Percentiles rank a stretch among this genome's conserved stretches.
These are phyloP conservation scores for Thalassarche chlororhynchos DNA, from an alignment of 2,113 vertebrate genomes.

Conservation along the genomic window DNA sequence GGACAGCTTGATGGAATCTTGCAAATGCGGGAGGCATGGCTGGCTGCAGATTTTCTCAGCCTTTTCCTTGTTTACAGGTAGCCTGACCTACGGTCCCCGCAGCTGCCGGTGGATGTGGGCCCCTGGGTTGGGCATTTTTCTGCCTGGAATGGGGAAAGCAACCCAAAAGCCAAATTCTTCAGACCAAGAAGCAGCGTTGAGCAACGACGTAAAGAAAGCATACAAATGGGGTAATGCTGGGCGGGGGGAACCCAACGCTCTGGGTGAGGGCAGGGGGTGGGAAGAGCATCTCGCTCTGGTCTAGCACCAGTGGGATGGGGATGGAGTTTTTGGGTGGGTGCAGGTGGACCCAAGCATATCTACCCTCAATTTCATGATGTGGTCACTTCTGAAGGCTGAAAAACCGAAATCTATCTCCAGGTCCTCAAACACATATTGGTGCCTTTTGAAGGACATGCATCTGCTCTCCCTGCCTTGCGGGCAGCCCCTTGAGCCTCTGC, in stretches of 20 bases:
- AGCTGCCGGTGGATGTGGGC: rapidly evolving
- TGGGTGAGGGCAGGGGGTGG: background rate
- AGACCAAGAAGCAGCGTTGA: background rate
- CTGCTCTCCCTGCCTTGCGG: background rate
- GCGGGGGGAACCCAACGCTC: background rate
- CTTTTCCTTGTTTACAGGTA: background rate
- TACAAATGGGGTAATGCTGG: background rate
- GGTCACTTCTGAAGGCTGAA: background rate
- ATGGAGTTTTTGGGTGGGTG: background rate
- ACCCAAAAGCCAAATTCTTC: rapidly evolving
- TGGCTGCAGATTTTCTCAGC: background rate
- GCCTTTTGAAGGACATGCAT: background rate
- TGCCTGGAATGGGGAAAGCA: background rate
- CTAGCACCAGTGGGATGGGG: background rate
- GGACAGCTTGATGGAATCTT: background rate
- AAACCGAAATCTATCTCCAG: background rate
- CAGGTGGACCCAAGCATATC: background rate
- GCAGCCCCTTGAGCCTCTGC: background rate
- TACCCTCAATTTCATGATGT: no score
- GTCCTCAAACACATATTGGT: background rate
- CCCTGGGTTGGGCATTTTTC: rapidly evolving
- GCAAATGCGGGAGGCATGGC: background rate
- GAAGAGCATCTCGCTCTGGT: no score
- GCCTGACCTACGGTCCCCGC: rapidly evolving
- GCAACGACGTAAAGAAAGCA: rapidly evolving